Conservation (phyloP, 2,888 invertebrate genomes). For the Leucophenga montana region DNA sequence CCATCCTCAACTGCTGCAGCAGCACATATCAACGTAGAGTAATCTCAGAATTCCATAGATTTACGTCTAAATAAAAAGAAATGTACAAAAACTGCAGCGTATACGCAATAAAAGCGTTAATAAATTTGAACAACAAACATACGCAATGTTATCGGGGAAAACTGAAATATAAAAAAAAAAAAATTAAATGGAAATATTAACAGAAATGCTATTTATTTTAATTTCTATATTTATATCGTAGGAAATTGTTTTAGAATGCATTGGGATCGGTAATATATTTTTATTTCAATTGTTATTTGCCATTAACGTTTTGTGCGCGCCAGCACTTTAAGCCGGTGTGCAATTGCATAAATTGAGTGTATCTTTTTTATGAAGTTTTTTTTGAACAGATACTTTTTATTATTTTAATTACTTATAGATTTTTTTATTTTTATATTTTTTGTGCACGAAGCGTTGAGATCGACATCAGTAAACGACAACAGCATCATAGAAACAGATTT, state of each 20-base stretch:
- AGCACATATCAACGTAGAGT: too few species aligned
- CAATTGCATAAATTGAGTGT: slow-evolving; percentile 18
- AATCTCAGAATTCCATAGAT: too few species aligned
- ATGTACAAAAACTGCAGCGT: neutral
- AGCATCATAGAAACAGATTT: too few species aligned
- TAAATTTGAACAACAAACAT: neutral
- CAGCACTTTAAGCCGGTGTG: slow-evolving; percentile 5
- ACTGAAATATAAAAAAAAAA: too few species aligned
- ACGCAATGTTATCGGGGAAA: neutral
- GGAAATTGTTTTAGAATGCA: too few species aligned
- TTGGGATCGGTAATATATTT: neutral
- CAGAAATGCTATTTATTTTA: neutral
- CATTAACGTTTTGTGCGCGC: neutral
- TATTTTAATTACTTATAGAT: neutral
- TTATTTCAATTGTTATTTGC: neutral
- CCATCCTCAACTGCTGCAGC: too few species aligned
- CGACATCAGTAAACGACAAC: neutral
- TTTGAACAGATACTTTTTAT: neutral
- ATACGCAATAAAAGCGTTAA: neutral
- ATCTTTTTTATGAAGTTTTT: neutral
- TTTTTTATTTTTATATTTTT: slow-evolving; percentile 10
- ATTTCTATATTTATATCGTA: neutral
- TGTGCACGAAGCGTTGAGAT: neutral
- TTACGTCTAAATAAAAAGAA: too few species aligned
- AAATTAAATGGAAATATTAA: too few species aligned